Percentiles rank a stretch among this genome's conserved stretches.
These are phyloP conservation scores for Sander vitreus DNA, from an alignment of 2,113 vertebrate species.

Conservation along the genomic window DNA sequence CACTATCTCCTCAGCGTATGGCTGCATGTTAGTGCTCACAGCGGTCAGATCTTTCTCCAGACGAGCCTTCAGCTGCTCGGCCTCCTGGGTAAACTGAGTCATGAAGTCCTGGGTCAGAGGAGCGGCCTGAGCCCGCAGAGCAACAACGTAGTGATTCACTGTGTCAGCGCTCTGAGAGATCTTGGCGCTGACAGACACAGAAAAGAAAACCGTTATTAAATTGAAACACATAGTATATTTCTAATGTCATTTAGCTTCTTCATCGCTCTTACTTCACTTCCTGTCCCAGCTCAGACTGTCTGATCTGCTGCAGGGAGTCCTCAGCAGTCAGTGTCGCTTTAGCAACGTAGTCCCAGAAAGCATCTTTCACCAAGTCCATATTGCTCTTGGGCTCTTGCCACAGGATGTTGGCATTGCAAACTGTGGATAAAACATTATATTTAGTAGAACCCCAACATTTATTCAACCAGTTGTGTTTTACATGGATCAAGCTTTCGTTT, in stretches of 20 bases:
- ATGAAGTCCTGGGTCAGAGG: conserved; percentile 54
- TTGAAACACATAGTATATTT: background rate
- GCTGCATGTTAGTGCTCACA: conserved; percentile 36
- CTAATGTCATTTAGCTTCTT: background rate
- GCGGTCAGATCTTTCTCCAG: conserved; percentile 63
- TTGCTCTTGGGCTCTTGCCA: conserved; percentile 73
- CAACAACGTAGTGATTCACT: conserved; percentile 39
- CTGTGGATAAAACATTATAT: conserved; percentile 30
- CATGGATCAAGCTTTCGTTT: background rate
- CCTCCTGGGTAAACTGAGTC: conserved; percentile 61
- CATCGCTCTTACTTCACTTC: conserved; percentile 74
- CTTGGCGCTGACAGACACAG: conserved; percentile 25
- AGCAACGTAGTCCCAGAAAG: conserved; percentile 81
- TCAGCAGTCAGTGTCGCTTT: conserved; percentile 74
- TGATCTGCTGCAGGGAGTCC: conserved; percentile 74
- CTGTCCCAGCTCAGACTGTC: conserved; percentile 72
- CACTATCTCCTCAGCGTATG: conserved; percentile 76
- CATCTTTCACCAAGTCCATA: conserved; percentile 77
- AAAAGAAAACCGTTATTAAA: background rate
- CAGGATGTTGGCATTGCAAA: conserved; percentile 78
- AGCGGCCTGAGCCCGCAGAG: conserved; percentile 52
- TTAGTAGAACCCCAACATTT: background rate
- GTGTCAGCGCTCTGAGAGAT: conserved; percentile 56
- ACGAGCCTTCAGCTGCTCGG: conserved; percentile 62
- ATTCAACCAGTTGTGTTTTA: background rate